Evolutionary conservation across 1,140 invertebrate genomes (phyloP).

Genomic region (Trichonephila clavipes): DNA sequence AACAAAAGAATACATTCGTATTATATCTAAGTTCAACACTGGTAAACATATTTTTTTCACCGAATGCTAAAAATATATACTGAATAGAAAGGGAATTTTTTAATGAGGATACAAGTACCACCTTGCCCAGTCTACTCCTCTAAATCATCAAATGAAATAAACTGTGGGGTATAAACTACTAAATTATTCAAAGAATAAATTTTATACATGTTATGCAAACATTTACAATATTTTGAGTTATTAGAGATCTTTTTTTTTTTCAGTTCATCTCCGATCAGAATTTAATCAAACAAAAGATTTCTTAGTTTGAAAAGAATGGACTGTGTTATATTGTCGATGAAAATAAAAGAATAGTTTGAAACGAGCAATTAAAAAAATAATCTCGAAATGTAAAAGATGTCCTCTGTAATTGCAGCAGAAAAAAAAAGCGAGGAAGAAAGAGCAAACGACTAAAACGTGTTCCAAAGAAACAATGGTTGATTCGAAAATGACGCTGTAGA

Average conservation of each 20-base stretch:
- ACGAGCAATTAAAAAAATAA: background rate
- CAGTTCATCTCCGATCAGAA: background rate
- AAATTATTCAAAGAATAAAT: too few relatives aligned
- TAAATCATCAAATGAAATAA: too few relatives aligned
- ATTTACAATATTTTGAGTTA: too few relatives aligned
- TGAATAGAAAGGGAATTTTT: too few relatives aligned
- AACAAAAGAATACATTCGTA: too few relatives aligned
- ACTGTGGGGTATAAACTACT: too few relatives aligned
- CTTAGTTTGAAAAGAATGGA: background rate
- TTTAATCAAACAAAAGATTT: background rate
- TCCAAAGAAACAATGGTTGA: constrained; percentile 3
- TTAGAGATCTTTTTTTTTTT: background rate
- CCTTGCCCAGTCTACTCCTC: too few relatives aligned
- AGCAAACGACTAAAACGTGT: background rate
- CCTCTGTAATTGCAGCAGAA: background rate
- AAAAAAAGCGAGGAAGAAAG: background rate
- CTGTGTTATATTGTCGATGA: background rate
- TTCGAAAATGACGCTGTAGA: constrained; percentile 4
- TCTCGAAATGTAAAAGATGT: background rate
- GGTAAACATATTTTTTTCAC: too few relatives aligned
- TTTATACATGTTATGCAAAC: too few relatives aligned
- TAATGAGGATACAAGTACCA: too few relatives aligned
- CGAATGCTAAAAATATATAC: too few relatives aligned
- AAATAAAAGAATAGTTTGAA: background rate
- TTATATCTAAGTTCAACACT: too few relatives aligned